A percentile compares a stretch with the other conserved stretches of the same genome.
Evolutionary conservation across 2,113 vertebrate genomes (phyloP).

Genomic region (Engystomops pustulosus): DNA sequence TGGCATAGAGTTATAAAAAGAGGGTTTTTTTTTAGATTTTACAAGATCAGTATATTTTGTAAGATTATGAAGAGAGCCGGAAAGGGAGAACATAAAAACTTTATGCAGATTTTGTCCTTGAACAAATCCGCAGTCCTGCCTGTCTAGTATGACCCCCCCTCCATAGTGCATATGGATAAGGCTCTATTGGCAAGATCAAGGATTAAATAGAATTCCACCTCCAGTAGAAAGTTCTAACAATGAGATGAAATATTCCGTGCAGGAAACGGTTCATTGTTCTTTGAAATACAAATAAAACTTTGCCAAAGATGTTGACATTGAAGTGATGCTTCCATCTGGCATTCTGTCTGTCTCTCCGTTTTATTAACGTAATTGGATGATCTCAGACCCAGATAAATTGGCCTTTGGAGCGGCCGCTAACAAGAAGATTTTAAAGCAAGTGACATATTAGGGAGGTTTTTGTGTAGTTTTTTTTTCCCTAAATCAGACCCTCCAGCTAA

Average conservation of each 20-base stretch:
- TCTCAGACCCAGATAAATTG: slow-evolving; percentile 65
- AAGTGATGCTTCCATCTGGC: slow-evolving; percentile 42
- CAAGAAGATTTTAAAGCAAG: slow-evolving; percentile 58
- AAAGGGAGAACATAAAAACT: too few species aligned
- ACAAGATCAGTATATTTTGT: too few species aligned
- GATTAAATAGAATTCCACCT: neutral
- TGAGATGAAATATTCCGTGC: neutral
- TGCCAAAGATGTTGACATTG: slow-evolving; percentile 36
- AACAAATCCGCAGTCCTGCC: too few species aligned
- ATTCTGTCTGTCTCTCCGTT: slow-evolving; percentile 48
- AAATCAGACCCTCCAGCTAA: slow-evolving; percentile 68
- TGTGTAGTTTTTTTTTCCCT: slow-evolving; percentile 48
- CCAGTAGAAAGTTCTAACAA: neutral
- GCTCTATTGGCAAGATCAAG: neutral
- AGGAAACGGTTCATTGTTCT: slow-evolving; percentile 36
- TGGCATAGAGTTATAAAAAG: too few species aligned
- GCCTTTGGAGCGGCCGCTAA: slow-evolving; percentile 66
- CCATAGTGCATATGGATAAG: too few species aligned
- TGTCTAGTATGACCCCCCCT: too few species aligned
- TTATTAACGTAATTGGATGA: slow-evolving; percentile 65
- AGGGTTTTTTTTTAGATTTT: too few species aligned
- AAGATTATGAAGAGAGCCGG: too few species aligned
- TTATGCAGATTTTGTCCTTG: too few species aligned
- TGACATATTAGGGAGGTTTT: slow-evolving; percentile 65
- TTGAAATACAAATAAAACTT: slow-evolving; percentile 52